Percentiles rank a stretch among this genome's conserved stretches.
Conservation (phyloP, 2,888 invertebrate genomes). For the Zygothrica quintamaculata region DNA sequence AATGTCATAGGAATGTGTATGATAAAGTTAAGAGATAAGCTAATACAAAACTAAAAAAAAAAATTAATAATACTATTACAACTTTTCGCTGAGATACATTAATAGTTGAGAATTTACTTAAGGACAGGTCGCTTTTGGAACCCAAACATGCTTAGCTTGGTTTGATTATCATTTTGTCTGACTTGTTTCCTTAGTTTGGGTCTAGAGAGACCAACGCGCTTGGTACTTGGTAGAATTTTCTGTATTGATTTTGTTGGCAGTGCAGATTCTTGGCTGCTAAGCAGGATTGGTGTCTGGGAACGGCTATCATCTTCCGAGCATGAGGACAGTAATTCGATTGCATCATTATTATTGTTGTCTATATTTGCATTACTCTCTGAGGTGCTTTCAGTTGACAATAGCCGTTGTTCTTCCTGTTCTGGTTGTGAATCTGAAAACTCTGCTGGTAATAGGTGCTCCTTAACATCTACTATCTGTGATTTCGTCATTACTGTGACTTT, state of each 20-base stretch:
- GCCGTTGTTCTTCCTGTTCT: conserved; percentile 46
- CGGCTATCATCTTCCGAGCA: conserved; percentile 58
- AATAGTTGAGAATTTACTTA: conserved; percentile 44
- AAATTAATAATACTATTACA: not conserved
- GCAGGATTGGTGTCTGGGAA: conserved; percentile 18
- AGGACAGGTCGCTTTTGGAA: conserved; percentile 87
- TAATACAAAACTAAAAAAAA: conserved; percentile 5
- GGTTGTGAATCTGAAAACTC: not conserved
- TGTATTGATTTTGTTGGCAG: conserved; percentile 3
- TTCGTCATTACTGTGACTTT: not conserved
- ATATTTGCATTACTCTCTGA: not conserved
- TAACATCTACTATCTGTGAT: conserved; percentile 25
- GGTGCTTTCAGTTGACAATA: conserved; percentile 1
- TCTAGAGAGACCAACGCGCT: conserved; percentile 68
- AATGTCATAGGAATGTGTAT: too few species aligned
- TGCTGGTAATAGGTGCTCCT: conserved; percentile 31
- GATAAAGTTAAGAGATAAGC: too few species aligned
- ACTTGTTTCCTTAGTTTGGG: conserved; percentile 34
- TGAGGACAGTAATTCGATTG: conserved; percentile 49
- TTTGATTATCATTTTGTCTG: conserved; percentile 84
- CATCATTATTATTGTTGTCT: conserved; percentile 30
- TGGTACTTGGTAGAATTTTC: conserved; percentile 28
- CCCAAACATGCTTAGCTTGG: conserved; percentile 88
- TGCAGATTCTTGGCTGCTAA: conserved; percentile 38
- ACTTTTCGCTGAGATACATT: too few species aligned